Evolutionary conservation across 2,113 vertebrate genomes (phyloP), one percentile per base, ranked within the genome.

Genomic region (Phyllopteryx taeniolatus): DNA sequence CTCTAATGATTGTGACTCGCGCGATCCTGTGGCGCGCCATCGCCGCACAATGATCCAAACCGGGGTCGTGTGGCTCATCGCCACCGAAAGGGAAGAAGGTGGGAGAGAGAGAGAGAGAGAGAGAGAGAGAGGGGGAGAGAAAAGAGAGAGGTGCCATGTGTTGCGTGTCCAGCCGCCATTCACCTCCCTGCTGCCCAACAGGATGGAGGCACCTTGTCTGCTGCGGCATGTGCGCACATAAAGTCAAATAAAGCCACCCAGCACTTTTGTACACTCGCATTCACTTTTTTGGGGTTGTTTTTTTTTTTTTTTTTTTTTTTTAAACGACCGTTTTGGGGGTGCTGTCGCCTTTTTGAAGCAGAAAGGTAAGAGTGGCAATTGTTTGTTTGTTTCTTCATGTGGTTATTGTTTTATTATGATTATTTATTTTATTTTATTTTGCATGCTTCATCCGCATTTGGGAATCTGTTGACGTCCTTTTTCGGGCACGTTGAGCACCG

Each of bases 61-160:
- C 59, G 31, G 59, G 31, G 5, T 59, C 54, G 31, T 47, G 47
- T 19, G 19, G 67, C 27, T 42, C 27, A 1, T 57, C 39, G 31
- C 35, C 17, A n/a, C 49, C n/a, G 49, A 86, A 80, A 81, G 91
- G 68, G 83, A 27, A 71, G 80, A 86, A 73, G 81, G 81, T 89
- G 5, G 20, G n/a, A 72, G 81, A 87, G 71, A 67, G 75, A 89
- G 80, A 76, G 91, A 69, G 83, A 70, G 80, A 83, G 75, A 31
- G 74, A 39, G 57, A 14, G 76, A 68, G 88, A 51, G 83, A 67
- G 76, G 68, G 85, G 64, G 82, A 56, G 82, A 88, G 76, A 65
- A 80, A 83, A 72, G 92, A 75, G 90, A 81, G 86, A 87, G 79
- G 81, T 87, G 91, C 91, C 93, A 93, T 91, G 91, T 91, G 93